These are phyloP conservation scores for Dinomys branickii DNA, from an alignment of 2,113 vertebrate species.

Conservation along the genomic window DNA sequence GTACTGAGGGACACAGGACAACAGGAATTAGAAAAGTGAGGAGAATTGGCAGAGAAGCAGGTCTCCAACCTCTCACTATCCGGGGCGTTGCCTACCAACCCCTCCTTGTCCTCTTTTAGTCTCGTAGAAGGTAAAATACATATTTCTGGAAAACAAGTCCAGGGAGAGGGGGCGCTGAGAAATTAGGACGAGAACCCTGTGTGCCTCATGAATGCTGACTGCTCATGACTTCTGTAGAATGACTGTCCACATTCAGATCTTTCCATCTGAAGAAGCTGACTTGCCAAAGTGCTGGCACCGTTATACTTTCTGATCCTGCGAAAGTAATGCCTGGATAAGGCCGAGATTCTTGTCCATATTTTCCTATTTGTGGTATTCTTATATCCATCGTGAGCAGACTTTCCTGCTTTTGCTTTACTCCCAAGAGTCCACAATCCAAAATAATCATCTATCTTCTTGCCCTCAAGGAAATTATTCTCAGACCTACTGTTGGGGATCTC, in stretches of 20 bases:
- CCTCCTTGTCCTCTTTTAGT: background rate
- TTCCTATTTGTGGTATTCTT: background rate
- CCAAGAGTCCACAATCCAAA: background rate
- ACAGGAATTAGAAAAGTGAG: background rate
- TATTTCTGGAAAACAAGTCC: background rate
- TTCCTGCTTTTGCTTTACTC: background rate
- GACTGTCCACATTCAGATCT: background rate
- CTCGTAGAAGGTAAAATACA: background rate
- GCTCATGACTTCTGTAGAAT: background rate
- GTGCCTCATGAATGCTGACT: background rate
- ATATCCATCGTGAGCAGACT: background rate
- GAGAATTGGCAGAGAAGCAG: background rate
- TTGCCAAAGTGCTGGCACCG: background rate
- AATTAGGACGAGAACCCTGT: background rate
- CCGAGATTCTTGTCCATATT: background rate
- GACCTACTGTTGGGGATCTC: background rate
- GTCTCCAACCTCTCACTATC: background rate
- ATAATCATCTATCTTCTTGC: background rate
- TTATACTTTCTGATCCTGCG: background rate
- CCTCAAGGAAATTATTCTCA: background rate
- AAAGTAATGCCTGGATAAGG: background rate
- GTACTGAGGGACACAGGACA: background rate
- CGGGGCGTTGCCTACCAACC: background rate
- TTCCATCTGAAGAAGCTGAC: background rate
- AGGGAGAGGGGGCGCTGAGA: background rate